These are phyloP conservation scores for Scaptodrosophila latifasciaeformis DNA, from an alignment of 2,888 invertebrate genomes.

Conservation along the genomic window DNA sequence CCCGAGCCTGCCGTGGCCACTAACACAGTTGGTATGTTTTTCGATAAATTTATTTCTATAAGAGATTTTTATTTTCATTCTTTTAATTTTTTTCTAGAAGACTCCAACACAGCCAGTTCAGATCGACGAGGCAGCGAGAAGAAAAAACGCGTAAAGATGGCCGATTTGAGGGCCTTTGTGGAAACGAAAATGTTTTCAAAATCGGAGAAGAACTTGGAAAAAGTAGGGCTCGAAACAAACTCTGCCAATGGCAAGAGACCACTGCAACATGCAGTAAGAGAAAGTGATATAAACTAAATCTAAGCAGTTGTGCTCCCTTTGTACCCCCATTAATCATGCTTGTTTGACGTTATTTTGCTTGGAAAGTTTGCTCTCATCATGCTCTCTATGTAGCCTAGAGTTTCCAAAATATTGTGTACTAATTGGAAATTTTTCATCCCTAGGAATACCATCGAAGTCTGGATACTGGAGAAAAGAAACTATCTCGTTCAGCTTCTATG, in stretches of 20 bases:
- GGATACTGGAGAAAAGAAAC: slow-evolving; percentile 85
- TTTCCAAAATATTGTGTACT: no score
- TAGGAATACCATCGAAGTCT: slow-evolving; percentile 89
- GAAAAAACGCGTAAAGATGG: slow-evolving; percentile 92
- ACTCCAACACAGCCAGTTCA: slow-evolving; percentile 50
- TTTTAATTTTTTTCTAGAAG: no score
- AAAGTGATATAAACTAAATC: slow-evolving; percentile 23
- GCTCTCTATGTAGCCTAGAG: no score
- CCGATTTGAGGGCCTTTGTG: slow-evolving; percentile 92
- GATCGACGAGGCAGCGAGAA: slow-evolving; percentile 87
- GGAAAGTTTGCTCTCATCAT: no score
- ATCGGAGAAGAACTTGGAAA: slow-evolving; percentile 92
- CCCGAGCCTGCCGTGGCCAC: slow-evolving; percentile 81
- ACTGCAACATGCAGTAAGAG: slow-evolving; percentile 80
- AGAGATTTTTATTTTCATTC: no score
- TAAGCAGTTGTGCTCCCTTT: no score
- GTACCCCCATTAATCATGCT: slow-evolving; percentile 3
- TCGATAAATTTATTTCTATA: background rate
- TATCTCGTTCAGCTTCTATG: slow-evolving; percentile 83
- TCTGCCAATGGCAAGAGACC: slow-evolving; percentile 77
- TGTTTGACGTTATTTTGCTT: slow-evolving; percentile 1
- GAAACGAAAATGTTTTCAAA: slow-evolving; percentile 93
- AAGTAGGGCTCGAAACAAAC: slow-evolving; percentile 84
- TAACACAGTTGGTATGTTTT: slow-evolving; percentile 58
- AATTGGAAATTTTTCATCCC: background rate